phyloP scores from a whole-genome alignment of 2,797 vertebrate genomes.

The Squalus acanthias region DNA sequence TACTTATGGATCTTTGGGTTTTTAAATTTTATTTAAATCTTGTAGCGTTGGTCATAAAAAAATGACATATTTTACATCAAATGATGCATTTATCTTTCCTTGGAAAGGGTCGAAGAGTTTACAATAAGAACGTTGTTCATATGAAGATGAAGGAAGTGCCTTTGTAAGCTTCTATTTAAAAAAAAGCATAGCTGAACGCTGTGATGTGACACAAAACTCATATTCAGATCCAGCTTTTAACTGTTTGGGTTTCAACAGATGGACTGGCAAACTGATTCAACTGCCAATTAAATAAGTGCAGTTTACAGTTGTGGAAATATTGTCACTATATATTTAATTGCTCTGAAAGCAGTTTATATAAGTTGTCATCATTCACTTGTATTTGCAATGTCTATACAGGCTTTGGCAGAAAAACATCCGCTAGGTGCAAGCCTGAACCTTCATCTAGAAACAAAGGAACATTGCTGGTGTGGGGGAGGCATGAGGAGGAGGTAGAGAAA shows the following conservation, averaged over 20 bases:
- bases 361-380: not conserved
- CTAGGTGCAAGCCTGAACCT: not conserved
- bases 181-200: not conserved
- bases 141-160: not conserved
- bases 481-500: not conserved
- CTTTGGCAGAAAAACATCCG: not conserved
- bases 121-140: not conserved
- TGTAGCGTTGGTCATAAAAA: not conserved
- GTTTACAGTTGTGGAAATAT: not conserved
- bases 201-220: not conserved
- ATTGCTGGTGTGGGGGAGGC: not conserved
- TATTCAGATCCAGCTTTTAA: not conserved
- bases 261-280: not conserved
- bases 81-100: not conserved
- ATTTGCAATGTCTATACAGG: not conserved
- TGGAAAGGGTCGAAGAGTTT: not conserved
- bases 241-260: not conserved
- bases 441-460: not conserved
- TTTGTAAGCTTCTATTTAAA: not conserved
- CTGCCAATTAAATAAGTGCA: not conserved
- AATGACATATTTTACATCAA: not conserved
- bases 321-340: not conserved
- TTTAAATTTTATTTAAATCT: not conserved
- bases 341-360: not conserved
- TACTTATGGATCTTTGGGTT: not conserved